Conservation (phyloP, 2,113 vertebrate species). For the Cyanoderma ruficeps region DNA sequence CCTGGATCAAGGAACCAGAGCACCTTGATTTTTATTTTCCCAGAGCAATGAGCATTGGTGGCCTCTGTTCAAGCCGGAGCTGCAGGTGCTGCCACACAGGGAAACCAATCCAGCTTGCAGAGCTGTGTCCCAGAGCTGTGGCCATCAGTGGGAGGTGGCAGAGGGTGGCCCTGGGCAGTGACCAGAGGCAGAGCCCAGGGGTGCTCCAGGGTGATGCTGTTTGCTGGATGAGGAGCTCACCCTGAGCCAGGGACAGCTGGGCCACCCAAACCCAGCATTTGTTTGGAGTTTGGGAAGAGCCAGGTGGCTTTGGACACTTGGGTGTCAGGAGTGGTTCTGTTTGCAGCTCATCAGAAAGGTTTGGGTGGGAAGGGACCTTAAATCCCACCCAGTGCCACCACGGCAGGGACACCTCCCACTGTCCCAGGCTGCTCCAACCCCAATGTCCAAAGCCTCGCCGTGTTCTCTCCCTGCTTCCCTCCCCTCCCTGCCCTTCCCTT, state of each 20-base stretch:
- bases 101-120: not conserved
- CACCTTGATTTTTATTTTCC: not conserved
- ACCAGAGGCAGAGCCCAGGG: not conserved
- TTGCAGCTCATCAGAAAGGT: not conserved
- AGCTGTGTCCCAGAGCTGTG: not conserved
- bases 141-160: not conserved
- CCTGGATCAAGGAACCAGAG: not conserved
- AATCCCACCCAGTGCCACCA: not conserved
- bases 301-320: not conserved
- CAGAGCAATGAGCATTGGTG: not conserved
- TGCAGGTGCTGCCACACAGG: not conserved
- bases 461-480: not conserved
- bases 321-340: not conserved
- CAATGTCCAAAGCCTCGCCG: not conserved
- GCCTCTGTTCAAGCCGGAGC: not conserved
- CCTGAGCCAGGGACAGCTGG: not conserved
- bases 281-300: not conserved
- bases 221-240: not conserved
- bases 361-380: accelerated
- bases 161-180: not conserved
- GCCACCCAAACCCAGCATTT: accelerated
- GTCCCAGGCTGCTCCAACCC: not conserved
- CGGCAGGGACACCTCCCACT: no score
- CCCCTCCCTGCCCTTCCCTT: no score
- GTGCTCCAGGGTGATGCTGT: not conserved